Conservation (phyloP, 2,113 vertebrate genomes). For the Fulica atra region DNA sequence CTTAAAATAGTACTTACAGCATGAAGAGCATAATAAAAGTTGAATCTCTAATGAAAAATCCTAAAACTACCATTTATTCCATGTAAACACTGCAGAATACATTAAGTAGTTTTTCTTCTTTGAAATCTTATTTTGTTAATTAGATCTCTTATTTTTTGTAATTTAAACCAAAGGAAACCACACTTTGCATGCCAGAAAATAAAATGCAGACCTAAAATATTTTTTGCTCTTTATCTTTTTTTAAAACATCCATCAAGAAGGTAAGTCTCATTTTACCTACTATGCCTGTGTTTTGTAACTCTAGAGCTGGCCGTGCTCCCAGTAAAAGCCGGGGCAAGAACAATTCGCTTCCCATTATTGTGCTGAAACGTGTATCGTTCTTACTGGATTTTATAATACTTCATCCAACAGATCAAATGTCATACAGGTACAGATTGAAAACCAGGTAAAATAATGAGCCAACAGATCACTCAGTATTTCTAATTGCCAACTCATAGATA, state of each 20-base stretch:
- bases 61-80: not conserved
- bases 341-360: constrained; percentile 3
- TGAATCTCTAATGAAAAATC: not conserved
- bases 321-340: not conserved
- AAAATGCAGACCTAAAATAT: not conserved
- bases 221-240: constrained; percentile 13
- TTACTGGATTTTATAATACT: not conserved
- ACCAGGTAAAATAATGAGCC: not conserved
- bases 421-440: not conserved
- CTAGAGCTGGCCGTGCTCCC: constrained; percentile 31
- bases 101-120: not conserved
- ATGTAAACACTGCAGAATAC: not conserved
- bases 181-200: not conserved
- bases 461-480: not conserved
- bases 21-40: not conserved
- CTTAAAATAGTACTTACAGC: not conserved
- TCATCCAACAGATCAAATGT: constrained; percentile 22
- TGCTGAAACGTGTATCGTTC: not conserved
- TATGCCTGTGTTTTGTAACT: constrained; percentile 8
- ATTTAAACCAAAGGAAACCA: not conserved
- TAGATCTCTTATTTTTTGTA: not conserved
- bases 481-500: not conserved
- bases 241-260: not conserved
- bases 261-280: not conserved
- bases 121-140: not conserved